Percentiles rank a stretch among this genome's conserved stretches.
Conservation (phyloP, 2,113 vertebrate species). For the Oryzias woworae region DNA sequence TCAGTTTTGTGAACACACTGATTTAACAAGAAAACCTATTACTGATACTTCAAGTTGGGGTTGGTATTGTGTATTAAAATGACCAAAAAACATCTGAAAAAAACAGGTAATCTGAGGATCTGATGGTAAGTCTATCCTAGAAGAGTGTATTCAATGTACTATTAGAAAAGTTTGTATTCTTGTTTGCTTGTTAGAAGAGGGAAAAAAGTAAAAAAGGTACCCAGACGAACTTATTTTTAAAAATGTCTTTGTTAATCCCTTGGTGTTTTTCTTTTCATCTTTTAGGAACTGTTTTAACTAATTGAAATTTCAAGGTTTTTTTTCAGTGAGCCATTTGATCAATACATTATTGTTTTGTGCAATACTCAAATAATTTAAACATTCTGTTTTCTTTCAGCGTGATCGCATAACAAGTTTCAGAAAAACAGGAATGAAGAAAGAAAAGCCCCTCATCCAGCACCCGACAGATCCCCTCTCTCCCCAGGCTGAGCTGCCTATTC, state of each 20-base stretch:
- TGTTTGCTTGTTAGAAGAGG: too few relatives aligned
- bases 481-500: constrained; percentile 84
- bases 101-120: constrained; percentile 7
- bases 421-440: constrained; percentile 87
- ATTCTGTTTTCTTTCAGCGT: constrained; percentile 83
- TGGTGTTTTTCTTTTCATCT: too few relatives aligned
- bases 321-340: not conserved
- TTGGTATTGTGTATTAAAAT: not conserved
- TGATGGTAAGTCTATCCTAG: constrained; percentile 54
- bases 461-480: constrained; percentile 85
- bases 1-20: constrained; percentile 12
- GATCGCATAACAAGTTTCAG: constrained; percentile 96
- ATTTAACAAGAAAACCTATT: constrained; percentile 1
- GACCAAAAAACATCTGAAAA: not conserved
- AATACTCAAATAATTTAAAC: constrained; percentile 21
- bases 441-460: constrained; percentile 94
- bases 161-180: not conserved
- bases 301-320: not conserved
- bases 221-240: too few relatives aligned
- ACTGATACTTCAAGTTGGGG: not conserved
- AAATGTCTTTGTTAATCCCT: too few relatives aligned
- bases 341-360: not conserved
- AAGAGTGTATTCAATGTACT: not conserved
- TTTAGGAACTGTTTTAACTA: too few relatives aligned
- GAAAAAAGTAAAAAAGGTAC: too few relatives aligned